Evolutionary conservation across 2,888 invertebrate species (phyloP).

Genomic region (Aspidiotus destructor): DNA sequence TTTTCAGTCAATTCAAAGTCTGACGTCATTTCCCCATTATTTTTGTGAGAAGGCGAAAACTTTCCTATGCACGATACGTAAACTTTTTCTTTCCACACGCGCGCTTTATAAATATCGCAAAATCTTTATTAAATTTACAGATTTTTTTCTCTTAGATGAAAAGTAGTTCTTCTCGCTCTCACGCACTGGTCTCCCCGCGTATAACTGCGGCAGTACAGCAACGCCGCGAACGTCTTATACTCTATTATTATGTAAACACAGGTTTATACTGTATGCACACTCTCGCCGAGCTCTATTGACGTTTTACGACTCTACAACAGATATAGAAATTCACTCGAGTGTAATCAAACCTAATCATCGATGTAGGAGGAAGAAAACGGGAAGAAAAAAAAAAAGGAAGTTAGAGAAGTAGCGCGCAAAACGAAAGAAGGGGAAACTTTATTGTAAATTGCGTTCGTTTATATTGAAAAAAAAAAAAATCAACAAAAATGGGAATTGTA

Average conservation of each 20-base stretch:
- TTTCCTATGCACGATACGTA: too few species aligned
- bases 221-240: too few species aligned
- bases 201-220: too few species aligned
- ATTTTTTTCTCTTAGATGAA: neutral
- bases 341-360: constrained; percentile 32
- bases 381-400: too few species aligned
- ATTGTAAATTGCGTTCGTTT: constrained; percentile 32
- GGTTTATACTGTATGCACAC: neutral
- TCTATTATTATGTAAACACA: neutral
- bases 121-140: constrained; percentile 1
- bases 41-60: too few species aligned
- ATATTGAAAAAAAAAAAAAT: constrained; percentile 18
- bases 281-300: neutral
- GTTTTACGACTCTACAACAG: constrained; percentile 23
- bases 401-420: neutral
- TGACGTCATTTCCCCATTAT: too few species aligned
- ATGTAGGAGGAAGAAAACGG: neutral
- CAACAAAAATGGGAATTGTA: constrained; percentile 31
- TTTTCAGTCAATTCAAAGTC: too few species aligned
- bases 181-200: too few species aligned
- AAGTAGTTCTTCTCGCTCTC: neutral
- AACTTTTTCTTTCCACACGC: too few species aligned
- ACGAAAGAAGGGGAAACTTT: constrained; percentile 30
- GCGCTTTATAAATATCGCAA: too few species aligned
- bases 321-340: constrained; percentile 32